phyloP scores from a whole-genome alignment of 2,888 invertebrate species.

The Heteropelma amictum region DNA sequence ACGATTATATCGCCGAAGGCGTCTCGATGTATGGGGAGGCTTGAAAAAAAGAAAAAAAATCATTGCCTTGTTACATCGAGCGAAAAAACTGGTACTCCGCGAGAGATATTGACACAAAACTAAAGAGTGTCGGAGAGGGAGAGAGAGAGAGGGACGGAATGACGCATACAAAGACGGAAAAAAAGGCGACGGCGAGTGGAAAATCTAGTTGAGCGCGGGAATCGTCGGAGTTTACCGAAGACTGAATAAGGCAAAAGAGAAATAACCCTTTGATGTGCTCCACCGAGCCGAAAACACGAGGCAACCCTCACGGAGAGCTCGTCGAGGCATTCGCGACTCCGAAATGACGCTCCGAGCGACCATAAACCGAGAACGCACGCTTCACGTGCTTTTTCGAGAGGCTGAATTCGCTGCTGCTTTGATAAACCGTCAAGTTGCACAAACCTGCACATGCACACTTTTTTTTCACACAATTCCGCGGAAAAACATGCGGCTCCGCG shows the following conservation, averaged over 20 bases:
- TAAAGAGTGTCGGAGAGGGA: background rate
- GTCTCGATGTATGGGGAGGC: background rate
- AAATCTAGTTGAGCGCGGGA: conserved; percentile 47
- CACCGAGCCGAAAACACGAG: conserved; percentile 63
- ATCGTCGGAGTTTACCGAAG: conserved; percentile 56
- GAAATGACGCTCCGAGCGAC: conserved; percentile 8
- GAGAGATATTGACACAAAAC: conserved; percentile 2
- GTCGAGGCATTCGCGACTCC: conserved; percentile 52
- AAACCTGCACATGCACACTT: too few relatives aligned
- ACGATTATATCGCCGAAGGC: too few relatives aligned
- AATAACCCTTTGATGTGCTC: conserved; percentile 63
- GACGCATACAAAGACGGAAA: background rate
- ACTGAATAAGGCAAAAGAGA: conserved; percentile 32
- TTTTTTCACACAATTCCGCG: background rate
- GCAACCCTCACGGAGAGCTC: conserved; percentile 58
- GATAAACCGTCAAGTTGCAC: background rate
- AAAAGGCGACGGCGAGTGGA: background rate
- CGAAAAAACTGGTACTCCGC: conserved; percentile 6
- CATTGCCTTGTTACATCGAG: conserved; percentile 13
- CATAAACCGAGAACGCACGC: background rate
- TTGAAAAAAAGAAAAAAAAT: too few relatives aligned
- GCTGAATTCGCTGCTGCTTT: conserved; percentile 22
- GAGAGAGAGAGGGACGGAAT: background rate
- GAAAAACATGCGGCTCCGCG: background rate
- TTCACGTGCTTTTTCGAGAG: too few relatives aligned